Conservation (phyloP, 2,797 vertebrate genomes). For the Enteromius unitaeniatus region DNA sequence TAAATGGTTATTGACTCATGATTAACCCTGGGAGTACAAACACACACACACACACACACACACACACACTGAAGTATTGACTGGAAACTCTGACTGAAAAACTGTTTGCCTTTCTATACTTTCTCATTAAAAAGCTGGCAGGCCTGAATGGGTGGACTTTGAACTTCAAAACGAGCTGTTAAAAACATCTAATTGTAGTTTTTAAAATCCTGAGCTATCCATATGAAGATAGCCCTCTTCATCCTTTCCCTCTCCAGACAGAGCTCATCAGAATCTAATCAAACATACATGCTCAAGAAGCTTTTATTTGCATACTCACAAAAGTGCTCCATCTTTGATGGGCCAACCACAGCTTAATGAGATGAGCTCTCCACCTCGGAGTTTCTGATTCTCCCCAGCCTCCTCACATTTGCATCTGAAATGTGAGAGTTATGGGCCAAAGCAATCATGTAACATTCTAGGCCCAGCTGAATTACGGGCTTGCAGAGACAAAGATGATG, state of each 20-base stretch:
- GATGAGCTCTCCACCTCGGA: conserved; percentile 45
- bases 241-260: conserved; percentile 28
- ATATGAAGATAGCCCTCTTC: conserved; percentile 29
- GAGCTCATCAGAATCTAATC: conserved; percentile 54
- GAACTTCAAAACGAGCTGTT: conserved; percentile 55
- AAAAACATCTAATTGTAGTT: conserved; percentile 52
- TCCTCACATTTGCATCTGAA: conserved; percentile 55
- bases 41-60: conserved; percentile 3
- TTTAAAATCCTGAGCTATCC: conserved; percentile 34
- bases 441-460: conserved; percentile 23
- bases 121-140: conserved; percentile 57
- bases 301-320: conserved; percentile 59
- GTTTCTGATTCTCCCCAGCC: conserved; percentile 41
- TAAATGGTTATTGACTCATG: conserved; percentile 60
- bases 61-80: conserved; percentile 11
- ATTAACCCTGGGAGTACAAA: conserved; percentile 55
- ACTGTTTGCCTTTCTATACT: conserved; percentile 46
- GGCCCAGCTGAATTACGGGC: conserved; percentile 25
- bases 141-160: conserved; percentile 53
- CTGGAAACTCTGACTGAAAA: conserved; percentile 15
- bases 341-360: conserved; percentile 50
- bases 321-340: conserved; percentile 52
- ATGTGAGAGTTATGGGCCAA: conserved; percentile 39
- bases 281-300: conserved; percentile 46
- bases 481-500: conserved; percentile 36